phyloP scores from a whole-genome alignment of 2,113 vertebrate genomes.

The Chaenogobius annularis region DNA sequence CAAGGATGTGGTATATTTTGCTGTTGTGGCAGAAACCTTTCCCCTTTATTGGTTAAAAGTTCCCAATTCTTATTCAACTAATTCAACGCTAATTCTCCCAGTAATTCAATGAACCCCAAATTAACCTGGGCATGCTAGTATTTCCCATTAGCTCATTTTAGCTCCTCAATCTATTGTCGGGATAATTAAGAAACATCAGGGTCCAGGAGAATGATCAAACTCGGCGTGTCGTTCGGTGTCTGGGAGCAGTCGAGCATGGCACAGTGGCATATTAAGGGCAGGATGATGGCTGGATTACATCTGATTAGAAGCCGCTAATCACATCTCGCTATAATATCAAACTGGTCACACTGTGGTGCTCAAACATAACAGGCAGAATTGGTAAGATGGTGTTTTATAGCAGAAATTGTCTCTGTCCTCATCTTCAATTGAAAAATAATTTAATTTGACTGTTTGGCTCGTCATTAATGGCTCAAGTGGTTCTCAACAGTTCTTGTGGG shows the following conservation, averaged over 20 bases:
- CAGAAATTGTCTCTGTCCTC: not conserved
- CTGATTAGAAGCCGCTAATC: conserved; percentile 73
- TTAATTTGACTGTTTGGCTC: not conserved
- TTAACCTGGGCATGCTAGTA: conserved; percentile 69
- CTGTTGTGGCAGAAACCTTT: conserved; percentile 43
- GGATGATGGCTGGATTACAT: conserved; percentile 68
- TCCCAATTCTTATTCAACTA: conserved; percentile 63
- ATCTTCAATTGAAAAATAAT: not conserved
- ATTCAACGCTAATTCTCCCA: conserved; percentile 65
- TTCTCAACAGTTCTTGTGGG: not conserved
- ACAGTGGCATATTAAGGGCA: conserved; percentile 59
- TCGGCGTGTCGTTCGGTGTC: conserved; percentile 37
- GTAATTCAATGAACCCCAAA: conserved; percentile 76
- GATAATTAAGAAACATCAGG: conserved; percentile 75
- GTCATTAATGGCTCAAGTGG: not conserved
- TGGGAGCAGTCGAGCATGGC: conserved; percentile 47
- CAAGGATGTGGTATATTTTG: conserved; percentile 47
- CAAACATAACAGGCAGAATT: conserved; percentile 10
- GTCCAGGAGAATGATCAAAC: conserved; percentile 58
- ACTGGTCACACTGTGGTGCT: conserved; percentile 32
- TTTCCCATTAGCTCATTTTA: conserved; percentile 64
- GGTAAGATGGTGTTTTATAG: conserved; percentile 1
- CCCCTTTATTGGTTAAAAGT: conserved; percentile 35
- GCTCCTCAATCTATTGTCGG: conserved; percentile 57
- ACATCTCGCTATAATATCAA: conserved; percentile 55